Evolutionary conservation across 2,113 vertebrate species (phyloP).

Genomic region (Amphiprion percula): DNA sequence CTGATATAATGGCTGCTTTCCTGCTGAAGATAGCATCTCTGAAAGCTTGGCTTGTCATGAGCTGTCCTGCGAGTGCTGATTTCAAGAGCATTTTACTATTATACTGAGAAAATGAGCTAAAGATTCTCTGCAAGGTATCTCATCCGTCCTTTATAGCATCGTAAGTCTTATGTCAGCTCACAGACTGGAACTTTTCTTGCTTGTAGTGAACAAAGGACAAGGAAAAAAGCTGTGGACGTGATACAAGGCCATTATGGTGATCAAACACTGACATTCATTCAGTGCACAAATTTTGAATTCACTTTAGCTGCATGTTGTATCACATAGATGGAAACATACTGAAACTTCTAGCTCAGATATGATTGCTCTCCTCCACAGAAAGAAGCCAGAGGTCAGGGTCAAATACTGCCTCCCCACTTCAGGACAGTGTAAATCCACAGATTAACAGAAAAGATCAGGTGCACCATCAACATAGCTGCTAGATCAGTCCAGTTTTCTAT

Average conservation of each 20-base stretch:
- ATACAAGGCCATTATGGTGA: not conserved
- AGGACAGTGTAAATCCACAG: not conserved
- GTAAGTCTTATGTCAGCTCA: conserved; percentile 6
- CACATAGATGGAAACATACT: no score
- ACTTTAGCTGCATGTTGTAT: not conserved
- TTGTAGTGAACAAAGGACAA: not conserved
- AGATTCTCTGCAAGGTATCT: not conserved
- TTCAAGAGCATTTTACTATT: conserved; percentile 39
- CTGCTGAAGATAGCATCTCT: conserved; percentile 59
- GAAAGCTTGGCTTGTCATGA: conserved; percentile 58
- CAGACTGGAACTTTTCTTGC: not conserved
- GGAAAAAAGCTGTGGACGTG: not conserved
- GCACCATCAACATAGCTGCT: not conserved
- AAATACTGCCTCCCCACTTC: no score
- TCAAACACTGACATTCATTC: not conserved
- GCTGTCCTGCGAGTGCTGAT: conserved; percentile 45
- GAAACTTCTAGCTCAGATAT: no score
- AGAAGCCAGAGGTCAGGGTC: no score
- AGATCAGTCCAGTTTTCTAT: no score
- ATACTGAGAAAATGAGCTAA: conserved; percentile 15
- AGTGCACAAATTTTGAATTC: not conserved
- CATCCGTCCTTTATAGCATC: not conserved
- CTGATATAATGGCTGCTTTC: conserved; percentile 74
- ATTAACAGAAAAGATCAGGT: not conserved
- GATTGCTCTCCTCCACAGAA: no score